Conservation (phyloP, 2,113 vertebrate species). For the Sialia sialis region DNA sequence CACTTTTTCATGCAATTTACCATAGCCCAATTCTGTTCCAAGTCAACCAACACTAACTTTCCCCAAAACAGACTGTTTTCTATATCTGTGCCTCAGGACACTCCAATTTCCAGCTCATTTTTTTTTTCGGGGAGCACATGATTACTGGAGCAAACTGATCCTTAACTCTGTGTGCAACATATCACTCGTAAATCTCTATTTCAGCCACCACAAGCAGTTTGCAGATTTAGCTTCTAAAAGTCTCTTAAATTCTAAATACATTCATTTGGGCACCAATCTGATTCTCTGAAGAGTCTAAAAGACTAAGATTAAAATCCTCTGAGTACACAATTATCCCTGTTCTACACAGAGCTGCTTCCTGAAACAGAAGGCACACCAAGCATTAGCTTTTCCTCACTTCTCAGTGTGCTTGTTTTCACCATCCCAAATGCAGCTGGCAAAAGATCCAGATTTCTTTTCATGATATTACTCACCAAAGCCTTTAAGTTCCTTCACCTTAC, state of each 20-base stretch:
- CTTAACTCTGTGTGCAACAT: neutral
- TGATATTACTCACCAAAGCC: neutral
- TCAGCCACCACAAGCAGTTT: neutral
- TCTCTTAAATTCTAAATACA: neutral
- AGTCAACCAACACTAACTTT: neutral
- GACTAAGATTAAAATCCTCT: neutral
- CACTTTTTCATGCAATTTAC: neutral
- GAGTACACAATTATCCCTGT: neutral
- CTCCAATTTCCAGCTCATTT: neutral
- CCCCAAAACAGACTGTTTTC: neutral
- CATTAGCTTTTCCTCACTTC: neutral
- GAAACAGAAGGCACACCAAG: neutral
- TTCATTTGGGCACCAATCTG: neutral
- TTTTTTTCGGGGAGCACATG: neutral
- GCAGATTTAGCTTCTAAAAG: neutral
- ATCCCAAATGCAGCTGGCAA: neutral
- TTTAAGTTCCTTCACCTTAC: neutral
- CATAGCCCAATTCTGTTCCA: neutral
- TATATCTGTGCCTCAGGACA: neutral
- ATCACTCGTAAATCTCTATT: neutral
- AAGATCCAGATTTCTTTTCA: neutral
- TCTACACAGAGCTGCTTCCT: neutral
- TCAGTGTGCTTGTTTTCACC: neutral
- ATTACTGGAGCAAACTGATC: neutral
- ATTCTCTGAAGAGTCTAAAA: neutral